These are phyloP conservation scores for Knipowitschia caucasica DNA, from an alignment of 2,797 vertebrate species.

Conservation along the genomic window DNA sequence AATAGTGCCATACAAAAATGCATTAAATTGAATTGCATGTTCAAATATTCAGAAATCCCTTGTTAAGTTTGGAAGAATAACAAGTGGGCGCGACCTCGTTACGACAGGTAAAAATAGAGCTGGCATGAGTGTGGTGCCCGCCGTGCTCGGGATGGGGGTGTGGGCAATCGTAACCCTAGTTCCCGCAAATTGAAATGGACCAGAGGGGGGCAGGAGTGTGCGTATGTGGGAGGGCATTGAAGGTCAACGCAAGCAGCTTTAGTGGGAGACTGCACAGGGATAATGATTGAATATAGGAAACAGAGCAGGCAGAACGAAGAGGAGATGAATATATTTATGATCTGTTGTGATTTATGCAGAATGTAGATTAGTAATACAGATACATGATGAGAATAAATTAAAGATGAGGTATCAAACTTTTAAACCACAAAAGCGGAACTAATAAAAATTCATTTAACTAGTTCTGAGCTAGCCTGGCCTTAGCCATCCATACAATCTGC, in stretches of 20 bases:
- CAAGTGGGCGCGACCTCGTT: constrained; percentile 33
- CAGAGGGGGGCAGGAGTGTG: constrained; percentile 8
- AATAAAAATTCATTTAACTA: no score
- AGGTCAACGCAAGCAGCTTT: constrained; percentile 30
- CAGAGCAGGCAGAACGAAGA: not conserved
- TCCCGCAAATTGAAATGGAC: constrained; percentile 29
- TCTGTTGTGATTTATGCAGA: not conserved
- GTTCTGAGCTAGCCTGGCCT: no score
- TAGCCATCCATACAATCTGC: no score
- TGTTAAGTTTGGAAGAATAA: constrained; percentile 23
- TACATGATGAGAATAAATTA: not conserved
- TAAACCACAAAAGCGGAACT: no score
- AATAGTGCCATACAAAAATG: no score
- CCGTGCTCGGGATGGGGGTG: constrained; percentile 53
- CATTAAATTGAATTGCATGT: no score
- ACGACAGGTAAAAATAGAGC: constrained; percentile 66
- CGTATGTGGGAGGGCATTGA: constrained; percentile 43
- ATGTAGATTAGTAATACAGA: not conserved
- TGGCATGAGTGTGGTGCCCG: constrained; percentile 59
- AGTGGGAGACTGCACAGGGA: not conserved
- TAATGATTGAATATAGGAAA: no score
- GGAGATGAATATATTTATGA: not conserved
- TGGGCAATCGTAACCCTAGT: constrained; percentile 50
- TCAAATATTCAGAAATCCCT: constrained; percentile 44
- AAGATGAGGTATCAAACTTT: no score